Evolutionary conservation across 92 coral and sea anemone species (phyloP), one percentile per base, ranked within the genome.

Genomic region (Blastomussa wellsi): DNA sequence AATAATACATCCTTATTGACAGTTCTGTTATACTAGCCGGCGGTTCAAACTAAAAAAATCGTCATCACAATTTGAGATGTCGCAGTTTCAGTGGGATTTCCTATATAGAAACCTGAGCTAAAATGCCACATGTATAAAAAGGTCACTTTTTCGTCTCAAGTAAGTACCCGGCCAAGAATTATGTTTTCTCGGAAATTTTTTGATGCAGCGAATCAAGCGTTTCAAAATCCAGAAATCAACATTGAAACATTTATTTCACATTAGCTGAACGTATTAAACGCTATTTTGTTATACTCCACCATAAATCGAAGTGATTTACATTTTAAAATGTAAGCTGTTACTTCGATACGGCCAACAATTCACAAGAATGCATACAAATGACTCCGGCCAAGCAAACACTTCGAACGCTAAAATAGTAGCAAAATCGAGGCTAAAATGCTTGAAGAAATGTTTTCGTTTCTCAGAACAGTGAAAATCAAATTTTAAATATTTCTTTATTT

Each of bases 291-390:
- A 17, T 31, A 44, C 33, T 49, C 77, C 55, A 68, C 57, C 60
- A 65, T 48, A 49, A 49, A 53, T 35, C 42, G 7, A 26, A 36
- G 35, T 72, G 26, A 82, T 82, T 71, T 19, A 22, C 77, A 70
- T 82, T 52, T 49, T 38, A 29, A 14, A 53, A 29, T 36, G 15
- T 16, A 15, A 6, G 77, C 77, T 51, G 87, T 83, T 74, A 41
- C 87, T 68, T 83, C 87, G 87, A 42, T 83, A 83, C 87, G 17
- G 42, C 74, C 62, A 47, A 74, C 81, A 83, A 83, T 83, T 59
- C 51, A 83, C 60, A 83, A 83, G 87, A 57, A 83, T 83, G 87
- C 81, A 83, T 74, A 32, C 24, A 59, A 38, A 32, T 75, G 35
- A 57, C 17, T 22, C 26, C 42, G 29, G 4, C 1, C 41, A 20